Percentiles rank a stretch among this genome's conserved stretches.
Conservation (phyloP, 2,113 vertebrate genomes). For the Seriola dumerili region DNA sequence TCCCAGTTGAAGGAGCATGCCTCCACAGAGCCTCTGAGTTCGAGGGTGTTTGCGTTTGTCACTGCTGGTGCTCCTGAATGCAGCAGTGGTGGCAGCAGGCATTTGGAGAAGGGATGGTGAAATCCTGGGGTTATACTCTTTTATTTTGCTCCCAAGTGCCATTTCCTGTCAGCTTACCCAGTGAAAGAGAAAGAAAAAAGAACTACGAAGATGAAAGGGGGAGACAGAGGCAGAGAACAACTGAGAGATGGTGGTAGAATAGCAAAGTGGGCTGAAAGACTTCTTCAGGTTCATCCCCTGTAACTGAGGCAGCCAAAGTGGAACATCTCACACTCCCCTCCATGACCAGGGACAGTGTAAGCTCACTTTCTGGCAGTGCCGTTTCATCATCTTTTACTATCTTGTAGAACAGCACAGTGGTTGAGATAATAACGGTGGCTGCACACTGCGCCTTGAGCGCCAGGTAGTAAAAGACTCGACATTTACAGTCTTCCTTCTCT, state of each 20-base stretch:
- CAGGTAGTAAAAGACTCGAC: conserved; percentile 77
- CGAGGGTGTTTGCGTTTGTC: conserved; percentile 36
- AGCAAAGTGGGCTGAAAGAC: neutral
- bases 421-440: conserved; percentile 77
- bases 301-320: conserved; percentile 9
- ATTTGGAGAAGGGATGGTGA: conserved; percentile 21
- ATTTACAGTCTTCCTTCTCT: conserved; percentile 68
- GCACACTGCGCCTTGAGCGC: conserved; percentile 62
- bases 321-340: conserved; percentile 29
- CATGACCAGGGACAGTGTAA: conserved; percentile 24
- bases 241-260: neutral
- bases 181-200: neutral
- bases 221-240: neutral
- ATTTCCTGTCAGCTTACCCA: conserved; percentile 29
- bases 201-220: neutral
- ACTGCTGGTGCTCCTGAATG: conserved; percentile 19
- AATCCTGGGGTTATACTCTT: conserved; percentile 13
- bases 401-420: conserved; percentile 76
- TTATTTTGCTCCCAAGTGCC: conserved; percentile 6
- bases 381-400: conserved; percentile 78
- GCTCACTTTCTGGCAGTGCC: conserved; percentile 15
- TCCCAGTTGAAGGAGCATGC: conserved; percentile 11
- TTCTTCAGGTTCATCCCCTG: conserved; percentile 10
- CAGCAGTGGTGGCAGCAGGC: conserved; percentile 20
- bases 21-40: conserved; percentile 39